Percentiles rank a stretch among this genome's conserved stretches.
phyloP scores from a whole-genome alignment of 2,113 vertebrate species.

The Crotophaga sulcirostris region DNA sequence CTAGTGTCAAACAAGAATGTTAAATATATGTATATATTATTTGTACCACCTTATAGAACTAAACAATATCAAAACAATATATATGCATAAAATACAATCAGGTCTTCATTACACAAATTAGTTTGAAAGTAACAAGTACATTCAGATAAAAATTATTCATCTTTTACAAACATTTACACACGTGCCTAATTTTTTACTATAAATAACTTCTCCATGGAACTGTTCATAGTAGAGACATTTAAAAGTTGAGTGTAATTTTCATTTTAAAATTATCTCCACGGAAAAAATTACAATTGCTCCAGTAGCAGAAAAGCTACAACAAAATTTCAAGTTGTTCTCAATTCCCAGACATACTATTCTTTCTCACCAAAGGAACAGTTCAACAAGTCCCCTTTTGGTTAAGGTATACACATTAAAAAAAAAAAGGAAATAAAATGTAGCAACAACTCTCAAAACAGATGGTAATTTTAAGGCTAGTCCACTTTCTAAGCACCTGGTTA shows the following conservation, averaged over 20 bases:
- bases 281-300: neutral
- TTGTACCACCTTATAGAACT: neutral
- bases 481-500: neutral
- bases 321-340: neutral
- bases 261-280: neutral
- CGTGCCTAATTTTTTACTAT: neutral
- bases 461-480: neutral
- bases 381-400: neutral
- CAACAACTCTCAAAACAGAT: neutral
- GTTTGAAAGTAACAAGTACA: neutral
- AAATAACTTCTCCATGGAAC: neutral
- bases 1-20: neutral
- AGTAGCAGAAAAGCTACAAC: neutral
- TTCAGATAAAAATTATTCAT: neutral
- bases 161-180: conserved; percentile 6
- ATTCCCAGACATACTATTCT: neutral
- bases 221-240: neutral
- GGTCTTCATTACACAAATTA: neutral
- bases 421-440: neutral
- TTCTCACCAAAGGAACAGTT: fast-evolving
- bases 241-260: neutral
- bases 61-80: neutral
- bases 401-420: neutral
- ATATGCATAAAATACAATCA: neutral
- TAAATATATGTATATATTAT: neutral